Evolutionary conservation across 2,113 vertebrate species (phyloP).

Genomic region (Tragelaphus strepsiceros): DNA sequence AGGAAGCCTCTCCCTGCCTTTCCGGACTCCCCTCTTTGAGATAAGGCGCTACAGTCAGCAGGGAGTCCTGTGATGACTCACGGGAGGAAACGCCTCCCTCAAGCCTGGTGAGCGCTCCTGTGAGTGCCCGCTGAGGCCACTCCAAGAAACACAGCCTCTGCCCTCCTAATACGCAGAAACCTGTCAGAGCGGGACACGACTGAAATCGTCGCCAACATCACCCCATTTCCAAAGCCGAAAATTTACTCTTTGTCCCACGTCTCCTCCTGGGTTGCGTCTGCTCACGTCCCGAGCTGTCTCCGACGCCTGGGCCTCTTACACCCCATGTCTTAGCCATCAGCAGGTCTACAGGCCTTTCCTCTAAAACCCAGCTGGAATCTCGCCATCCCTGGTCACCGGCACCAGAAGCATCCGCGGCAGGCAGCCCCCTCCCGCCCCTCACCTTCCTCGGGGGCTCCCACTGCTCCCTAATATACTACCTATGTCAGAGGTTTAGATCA

Average conservation of each 20-base stretch:
- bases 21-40: background rate
- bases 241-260: background rate
- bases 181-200: background rate
- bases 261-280: background rate
- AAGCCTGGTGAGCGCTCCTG: background rate
- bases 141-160: no score
- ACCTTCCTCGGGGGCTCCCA: background rate
- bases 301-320: background rate
- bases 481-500: background rate
- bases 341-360: background rate
- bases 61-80: accelerated
- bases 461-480: accelerated
- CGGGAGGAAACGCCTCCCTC: background rate
- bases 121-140: background rate
- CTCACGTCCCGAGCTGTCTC: background rate
- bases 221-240: background rate
- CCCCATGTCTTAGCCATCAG: no score
- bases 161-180: background rate
- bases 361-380: background rate
- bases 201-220: background rate
- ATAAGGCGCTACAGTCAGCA: background rate
- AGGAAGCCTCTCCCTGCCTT: background rate
- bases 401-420: accelerated
- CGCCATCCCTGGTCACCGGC: background rate
- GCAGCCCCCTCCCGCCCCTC: background rate